Evolutionary conservation across 2,113 vertebrate species (phyloP), one percentile per base, ranked within the genome.

Genomic region (Struthidea cinerea): DNA sequence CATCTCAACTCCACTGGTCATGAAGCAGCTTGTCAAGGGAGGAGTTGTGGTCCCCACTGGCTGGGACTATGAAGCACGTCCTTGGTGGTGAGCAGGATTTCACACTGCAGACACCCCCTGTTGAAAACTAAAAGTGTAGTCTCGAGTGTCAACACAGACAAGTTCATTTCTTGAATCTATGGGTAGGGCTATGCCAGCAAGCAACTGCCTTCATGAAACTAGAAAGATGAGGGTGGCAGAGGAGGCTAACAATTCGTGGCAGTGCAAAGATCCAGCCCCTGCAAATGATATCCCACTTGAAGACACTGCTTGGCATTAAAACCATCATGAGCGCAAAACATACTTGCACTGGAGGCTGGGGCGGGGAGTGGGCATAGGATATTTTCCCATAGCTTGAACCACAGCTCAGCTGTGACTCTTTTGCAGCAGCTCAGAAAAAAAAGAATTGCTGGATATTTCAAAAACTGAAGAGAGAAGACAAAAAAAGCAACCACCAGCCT

Each of bases 81-180:
- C 50, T 69, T 41, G 59, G 37, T 55, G 24, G 19, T 13, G 32
- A 46, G 63, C 30, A 80, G 67, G 53, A 79, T 77, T 80, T 83
- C 85, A 80, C 77, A 35, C 47, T 81, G 70, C 89, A 93, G 53
- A 81, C 32, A 91, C 44, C 27, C 50, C 63, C 19, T 4, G 1
- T n/a, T 87, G 60, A 83, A 32, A 92, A 84, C 37, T 35, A 79
- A 92, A 96, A 93, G 79, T 42, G 39, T 64, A 65, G 52, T 61
- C 77, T 98, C 97, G 94, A 98, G 98, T 98, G 95, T 98, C 96
- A 93, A 95, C 96, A 82, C 52, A 98, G 96, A 98, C 95, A 98
- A 98, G 87, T 56, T 91, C 26, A 79, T 97, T 97, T 98, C 93
- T 90, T 93, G 69, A 78, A 70, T 78, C 81, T 87, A 82, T 95